Base-by-base conservation (phyloP, 2,113 vertebrate species). In the Saguinus midas region DNA sequence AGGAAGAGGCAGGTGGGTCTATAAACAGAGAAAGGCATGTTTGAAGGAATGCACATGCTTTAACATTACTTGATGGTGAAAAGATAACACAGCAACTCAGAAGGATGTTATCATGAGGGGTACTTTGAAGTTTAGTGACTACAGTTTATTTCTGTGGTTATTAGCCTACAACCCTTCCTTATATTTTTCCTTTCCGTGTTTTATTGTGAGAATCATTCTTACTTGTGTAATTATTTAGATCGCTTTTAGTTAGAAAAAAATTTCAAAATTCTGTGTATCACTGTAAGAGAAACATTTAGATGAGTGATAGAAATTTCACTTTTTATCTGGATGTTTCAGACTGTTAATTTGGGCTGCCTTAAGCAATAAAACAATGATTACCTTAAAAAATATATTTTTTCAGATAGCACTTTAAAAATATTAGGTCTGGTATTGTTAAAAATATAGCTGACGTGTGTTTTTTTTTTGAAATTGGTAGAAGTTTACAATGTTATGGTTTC, bases 121-220 rank as follows among this genome's bases (percentile, higher is more conserved):
- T 64, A 78, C 48, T 91, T 87, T 57, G 86, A 95, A 78, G 97
- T 94, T 95, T 95, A 96, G 70, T 90, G 96, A 91, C 73, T 91
- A 75, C 96, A 81, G 40, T 87, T 94, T 93, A 86, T 89, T 93
- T 81, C 75, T 85, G 25, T 95, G 76, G 35, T 93, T 95, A 80
- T 90, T 92, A 90, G 87, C 27, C 13, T 86, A 32, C 72, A 72
- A 90, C 20, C n/a, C n/a, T 70, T 83, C 78, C 92, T 87, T 43
- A 55, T 86, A 86, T 85, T 93, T 92, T 96, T 73, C 29, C 23
- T 90, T 76, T 84, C 14, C 82, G 43, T 94, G 20, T 27, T 91
- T 95, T 96, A 96, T 81, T 89, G 43, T 95, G 81, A 76, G 91
- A 95, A 72, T 78, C 79, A 70, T 83, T 10, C 45, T 90, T 86